Evolutionary conservation across 2,113 vertebrate genomes (phyloP).

Genomic region (Hemicordylus capensis): DNA sequence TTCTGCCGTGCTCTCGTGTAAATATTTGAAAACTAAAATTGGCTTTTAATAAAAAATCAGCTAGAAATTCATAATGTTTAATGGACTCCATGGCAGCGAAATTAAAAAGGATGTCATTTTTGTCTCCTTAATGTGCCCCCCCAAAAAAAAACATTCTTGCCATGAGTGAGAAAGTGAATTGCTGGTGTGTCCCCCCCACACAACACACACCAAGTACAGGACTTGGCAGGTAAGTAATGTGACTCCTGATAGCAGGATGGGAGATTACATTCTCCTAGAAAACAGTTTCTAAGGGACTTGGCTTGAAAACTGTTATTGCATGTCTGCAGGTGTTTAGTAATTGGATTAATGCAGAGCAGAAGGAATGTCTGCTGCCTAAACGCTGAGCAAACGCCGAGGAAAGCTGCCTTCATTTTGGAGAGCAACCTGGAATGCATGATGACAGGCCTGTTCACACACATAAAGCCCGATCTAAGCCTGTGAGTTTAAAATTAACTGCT

Average conservation of each 20-base stretch:
- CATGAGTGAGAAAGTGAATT: slow-evolving; percentile 66
- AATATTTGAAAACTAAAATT: slow-evolving; percentile 70
- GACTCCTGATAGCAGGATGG: slow-evolving; percentile 82
- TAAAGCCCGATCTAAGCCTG: slow-evolving; percentile 78
- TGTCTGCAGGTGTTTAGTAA: slow-evolving; percentile 94
- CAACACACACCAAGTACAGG: slow-evolving; percentile 75
- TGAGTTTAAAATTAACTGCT: slow-evolving; percentile 77
- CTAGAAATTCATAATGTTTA: slow-evolving; percentile 66
- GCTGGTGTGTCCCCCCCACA: slow-evolving; percentile 42
- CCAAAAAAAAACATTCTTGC: slow-evolving; percentile 63
- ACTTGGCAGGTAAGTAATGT: slow-evolving; percentile 86
- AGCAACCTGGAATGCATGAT: slow-evolving; percentile 82
- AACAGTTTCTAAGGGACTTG: slow-evolving; percentile 83
- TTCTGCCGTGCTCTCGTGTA: slow-evolving; percentile 62
- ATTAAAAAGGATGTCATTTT: slow-evolving; percentile 65
- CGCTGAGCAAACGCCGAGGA: slow-evolving; percentile 73
- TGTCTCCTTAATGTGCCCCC: slow-evolving; percentile 61
- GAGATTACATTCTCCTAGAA: slow-evolving; percentile 82
- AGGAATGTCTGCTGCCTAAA: slow-evolving; percentile 83
- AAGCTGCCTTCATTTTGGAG: slow-evolving; percentile 82
- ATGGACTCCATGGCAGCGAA: slow-evolving; percentile 65
- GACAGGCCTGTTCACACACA: slow-evolving; percentile 81
- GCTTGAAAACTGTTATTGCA: slow-evolving; percentile 87
- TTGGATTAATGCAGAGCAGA: slow-evolving; percentile 89
- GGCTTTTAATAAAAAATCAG: slow-evolving; percentile 67